phyloP scores from a whole-genome alignment of 2,888 invertebrate genomes.

The Iselma pallidipennis region DNA sequence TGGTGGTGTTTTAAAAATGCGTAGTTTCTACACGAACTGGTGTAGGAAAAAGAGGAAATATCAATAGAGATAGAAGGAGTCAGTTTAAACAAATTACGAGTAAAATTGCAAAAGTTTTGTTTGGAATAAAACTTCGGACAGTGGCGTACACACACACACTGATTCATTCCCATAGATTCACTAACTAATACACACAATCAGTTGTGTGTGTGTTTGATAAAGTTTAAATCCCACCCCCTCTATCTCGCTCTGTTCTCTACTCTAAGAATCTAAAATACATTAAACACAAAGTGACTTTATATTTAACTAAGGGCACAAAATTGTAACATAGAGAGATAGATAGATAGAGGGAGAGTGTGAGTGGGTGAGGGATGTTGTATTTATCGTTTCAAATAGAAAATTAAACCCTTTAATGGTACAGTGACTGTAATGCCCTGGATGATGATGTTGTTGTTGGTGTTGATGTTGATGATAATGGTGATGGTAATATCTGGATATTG shows the following conservation, averaged over 20 bases:
- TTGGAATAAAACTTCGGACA: conserved; percentile 22
- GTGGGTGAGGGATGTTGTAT: not conserved
- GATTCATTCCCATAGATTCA: not conserved
- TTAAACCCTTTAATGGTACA: not conserved
- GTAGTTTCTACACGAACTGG: too few relatives aligned
- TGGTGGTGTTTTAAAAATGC: not conserved
- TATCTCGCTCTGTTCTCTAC: not conserved
- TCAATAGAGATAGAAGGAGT: not conserved
- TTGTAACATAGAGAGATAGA: not conserved
- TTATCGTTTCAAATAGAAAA: not conserved
- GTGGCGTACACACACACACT: conserved; percentile 17
- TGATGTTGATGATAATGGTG: not conserved
- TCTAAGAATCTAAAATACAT: conserved; percentile 16
- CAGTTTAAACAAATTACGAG: conserved; percentile 5
- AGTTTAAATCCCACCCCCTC: conserved; percentile 15
- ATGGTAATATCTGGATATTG: not conserved
- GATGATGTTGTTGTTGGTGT: too few relatives aligned
- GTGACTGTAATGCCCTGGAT: too few relatives aligned
- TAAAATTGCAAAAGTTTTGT: conserved; percentile 26
- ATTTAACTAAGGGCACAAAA: conserved; percentile 19
- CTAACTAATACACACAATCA: not conserved
- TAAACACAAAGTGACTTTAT: conserved; percentile 24
- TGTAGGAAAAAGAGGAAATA: not conserved
- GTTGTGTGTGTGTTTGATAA: conserved; percentile 14
- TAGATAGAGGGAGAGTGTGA: not conserved